These are phyloP conservation scores for Laticauda laticaudata DNA, from an alignment of 2,113 vertebrate species.

Conservation along the genomic window DNA sequence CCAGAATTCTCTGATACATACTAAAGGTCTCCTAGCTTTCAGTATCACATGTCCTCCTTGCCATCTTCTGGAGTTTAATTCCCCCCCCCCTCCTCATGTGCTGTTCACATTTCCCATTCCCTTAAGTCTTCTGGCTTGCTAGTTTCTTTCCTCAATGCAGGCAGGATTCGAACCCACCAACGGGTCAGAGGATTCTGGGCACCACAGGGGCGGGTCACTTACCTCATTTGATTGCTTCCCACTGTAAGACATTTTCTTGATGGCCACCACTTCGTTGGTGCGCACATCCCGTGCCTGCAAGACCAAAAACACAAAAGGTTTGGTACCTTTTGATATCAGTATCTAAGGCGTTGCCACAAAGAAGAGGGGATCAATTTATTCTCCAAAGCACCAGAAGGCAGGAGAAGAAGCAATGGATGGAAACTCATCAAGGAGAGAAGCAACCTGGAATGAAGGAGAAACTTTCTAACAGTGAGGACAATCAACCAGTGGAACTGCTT, in stretches of 20 bases:
- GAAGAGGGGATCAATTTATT: too few species aligned
- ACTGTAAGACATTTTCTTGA: constrained; percentile 99
- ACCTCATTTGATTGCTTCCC: constrained; percentile 98
- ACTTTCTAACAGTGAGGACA: too few species aligned
- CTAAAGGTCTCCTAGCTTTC: too few species aligned
- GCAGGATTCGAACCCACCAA: background rate
- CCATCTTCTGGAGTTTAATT: background rate
- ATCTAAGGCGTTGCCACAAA: too few species aligned
- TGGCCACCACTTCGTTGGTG: constrained; percentile 98
- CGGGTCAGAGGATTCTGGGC: fast-evolving
- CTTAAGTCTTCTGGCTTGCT: background rate
- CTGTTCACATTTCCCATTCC: background rate
- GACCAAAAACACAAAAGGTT: background rate
- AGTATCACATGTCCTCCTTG: too few species aligned
- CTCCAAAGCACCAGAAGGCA: too few species aligned
- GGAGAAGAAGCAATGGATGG: too few species aligned
- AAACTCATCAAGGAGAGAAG: too few species aligned
- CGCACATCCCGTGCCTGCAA: constrained; percentile 92
- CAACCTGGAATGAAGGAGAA: too few species aligned
- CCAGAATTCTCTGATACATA: background rate
- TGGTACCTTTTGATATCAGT: too few species aligned
- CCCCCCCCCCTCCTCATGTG: background rate
- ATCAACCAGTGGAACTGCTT: too few species aligned
- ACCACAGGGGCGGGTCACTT: constrained; percentile 30
- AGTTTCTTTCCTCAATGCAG: background rate